These are phyloP conservation scores for Xiphophorus couchianus DNA, from an alignment of 2,113 vertebrate genomes.

Conservation along the genomic window DNA sequence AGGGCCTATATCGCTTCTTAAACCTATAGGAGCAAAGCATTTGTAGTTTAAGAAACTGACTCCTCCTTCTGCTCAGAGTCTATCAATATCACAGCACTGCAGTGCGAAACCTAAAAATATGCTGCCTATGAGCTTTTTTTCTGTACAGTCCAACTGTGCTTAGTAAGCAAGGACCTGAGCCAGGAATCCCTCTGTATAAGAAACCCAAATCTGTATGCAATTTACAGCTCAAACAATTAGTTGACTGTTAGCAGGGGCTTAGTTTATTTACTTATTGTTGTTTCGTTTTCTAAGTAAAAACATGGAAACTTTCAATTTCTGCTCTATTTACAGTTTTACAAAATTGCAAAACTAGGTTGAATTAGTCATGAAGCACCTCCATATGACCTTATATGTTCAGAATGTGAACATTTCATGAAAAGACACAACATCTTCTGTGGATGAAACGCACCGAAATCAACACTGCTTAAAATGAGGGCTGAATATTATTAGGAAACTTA, in stretches of 20 bases:
- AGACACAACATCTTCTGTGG: neutral
- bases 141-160: constrained; percentile 34
- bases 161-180: constrained; percentile 28
- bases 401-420: neutral
- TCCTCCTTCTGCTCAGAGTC: constrained; percentile 33
- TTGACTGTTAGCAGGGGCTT: neutral
- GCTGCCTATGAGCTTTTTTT: constrained; percentile 29
- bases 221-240: constrained; percentile 5
- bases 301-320: neutral
- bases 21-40: constrained; percentile 14
- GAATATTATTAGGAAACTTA: too few species aligned
- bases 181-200: constrained; percentile 21
- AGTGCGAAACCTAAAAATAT: constrained; percentile 41
- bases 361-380: neutral
- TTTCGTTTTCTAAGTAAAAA: constrained; percentile 6
- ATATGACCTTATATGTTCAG: neutral
- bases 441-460: too few species aligned
- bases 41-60: constrained; percentile 7
- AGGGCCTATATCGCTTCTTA: neutral
- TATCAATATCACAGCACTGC: constrained; percentile 31
- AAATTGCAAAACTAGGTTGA: neutral
- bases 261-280: neutral
- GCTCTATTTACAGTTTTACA: neutral
- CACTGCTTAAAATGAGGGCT: too few species aligned
- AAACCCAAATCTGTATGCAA: constrained; percentile 7